Conservation (phyloP, 2,113 vertebrate genomes). For the Coreoperca whiteheadi region DNA sequence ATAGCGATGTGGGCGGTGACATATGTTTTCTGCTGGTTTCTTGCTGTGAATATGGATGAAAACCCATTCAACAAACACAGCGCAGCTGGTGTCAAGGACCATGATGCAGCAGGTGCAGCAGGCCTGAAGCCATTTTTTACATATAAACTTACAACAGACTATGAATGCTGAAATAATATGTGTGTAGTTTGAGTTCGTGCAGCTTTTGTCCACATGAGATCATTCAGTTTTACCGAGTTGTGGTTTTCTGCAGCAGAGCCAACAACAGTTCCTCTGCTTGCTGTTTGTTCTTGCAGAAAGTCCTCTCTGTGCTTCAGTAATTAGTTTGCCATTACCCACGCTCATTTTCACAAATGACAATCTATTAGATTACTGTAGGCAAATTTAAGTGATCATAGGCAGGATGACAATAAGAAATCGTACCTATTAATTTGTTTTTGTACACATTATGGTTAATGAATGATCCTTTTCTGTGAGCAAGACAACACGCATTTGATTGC, state of each 20-base stretch:
- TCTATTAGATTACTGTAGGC: conserved; percentile 4
- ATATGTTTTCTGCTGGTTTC: background rate
- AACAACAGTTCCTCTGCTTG: background rate
- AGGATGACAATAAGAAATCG: conserved; percentile 10
- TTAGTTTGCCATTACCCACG: background rate
- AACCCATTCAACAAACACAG: background rate
- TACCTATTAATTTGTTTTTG: background rate
- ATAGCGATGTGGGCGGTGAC: conserved; percentile 7
- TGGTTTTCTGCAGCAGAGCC: background rate
- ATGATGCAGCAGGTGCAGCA: background rate
- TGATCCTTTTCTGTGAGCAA: background rate
- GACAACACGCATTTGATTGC: conserved; percentile 2
- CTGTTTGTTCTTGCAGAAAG: background rate
- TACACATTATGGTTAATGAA: background rate
- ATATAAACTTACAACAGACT: background rate
- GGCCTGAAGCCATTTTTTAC: background rate
- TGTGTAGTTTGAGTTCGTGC: background rate
- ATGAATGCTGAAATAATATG: background rate
- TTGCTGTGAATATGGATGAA: background rate
- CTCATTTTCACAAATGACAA: conserved; percentile 5
- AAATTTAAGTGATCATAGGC: background rate
- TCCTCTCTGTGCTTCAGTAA: background rate
- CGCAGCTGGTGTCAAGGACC: background rate
- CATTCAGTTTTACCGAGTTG: background rate
- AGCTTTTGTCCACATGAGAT: background rate